A percentile compares a stretch with the other conserved stretches of the same genome.
These are phyloP conservation scores for Hylaeus anthracinus DNA, from an alignment of 1,140 invertebrate genomes.

Conservation along the genomic window DNA sequence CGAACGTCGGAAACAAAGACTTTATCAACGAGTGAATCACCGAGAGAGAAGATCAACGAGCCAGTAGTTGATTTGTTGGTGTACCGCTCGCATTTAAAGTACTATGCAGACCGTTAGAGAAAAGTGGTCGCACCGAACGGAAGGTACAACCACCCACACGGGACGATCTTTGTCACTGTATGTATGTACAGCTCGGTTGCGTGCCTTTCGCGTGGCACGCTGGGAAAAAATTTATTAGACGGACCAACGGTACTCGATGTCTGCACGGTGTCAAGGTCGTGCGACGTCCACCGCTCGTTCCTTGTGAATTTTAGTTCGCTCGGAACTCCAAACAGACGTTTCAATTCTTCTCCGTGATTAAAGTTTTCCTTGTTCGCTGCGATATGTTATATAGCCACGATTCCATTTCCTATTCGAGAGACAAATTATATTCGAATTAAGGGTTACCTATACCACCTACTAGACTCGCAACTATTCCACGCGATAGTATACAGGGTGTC, in stretches of 20 bases:
- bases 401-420: too few species aligned
- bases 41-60: background rate
- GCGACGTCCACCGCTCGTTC: conserved; percentile 2
- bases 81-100: background rate
- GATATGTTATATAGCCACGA: too few species aligned
- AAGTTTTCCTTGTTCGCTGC: too few species aligned
- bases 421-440: too few species aligned
- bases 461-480: too few species aligned
- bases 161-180: conserved; percentile 26
- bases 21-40: conserved; percentile 15
- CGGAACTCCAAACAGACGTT: background rate
- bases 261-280: conserved; percentile 39
- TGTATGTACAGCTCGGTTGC: background rate
- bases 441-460: too few species aligned
- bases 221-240: conserved; percentile 35
- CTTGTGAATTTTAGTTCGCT: background rate
- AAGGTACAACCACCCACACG: background rate
- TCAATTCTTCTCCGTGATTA: too few species aligned
- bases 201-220: conserved; percentile 11
- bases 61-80: conserved; percentile 18
- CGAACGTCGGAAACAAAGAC: conserved; percentile 10
- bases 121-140: conserved; percentile 1
- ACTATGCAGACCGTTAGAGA: conserved; percentile 11
- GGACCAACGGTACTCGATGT: conserved; percentile 30
- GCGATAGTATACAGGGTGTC: too few species aligned